Evolutionary conservation across 2,888 invertebrate species (phyloP), one percentile per base, ranked within the genome.

Genomic region (Punctoribates punctum): DNA sequence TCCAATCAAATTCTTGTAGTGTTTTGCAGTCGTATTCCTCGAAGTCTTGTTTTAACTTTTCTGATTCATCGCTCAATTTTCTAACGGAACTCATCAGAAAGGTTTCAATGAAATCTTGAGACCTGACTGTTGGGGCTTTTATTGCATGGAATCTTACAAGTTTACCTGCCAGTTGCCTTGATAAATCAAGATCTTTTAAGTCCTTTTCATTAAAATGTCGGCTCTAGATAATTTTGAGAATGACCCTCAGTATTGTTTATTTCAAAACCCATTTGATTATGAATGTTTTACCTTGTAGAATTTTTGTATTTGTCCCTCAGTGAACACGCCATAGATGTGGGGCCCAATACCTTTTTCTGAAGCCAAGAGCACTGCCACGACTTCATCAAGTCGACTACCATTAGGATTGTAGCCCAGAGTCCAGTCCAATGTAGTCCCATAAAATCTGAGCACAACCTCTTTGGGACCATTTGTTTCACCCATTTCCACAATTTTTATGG

Each of bases 261-360:
- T 48, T 11, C 11, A 48, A 17, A 17, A 3, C 11, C 11, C 6
- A 48, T 3, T 11, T 13, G 17, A 17, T 17, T 6, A 4, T 48
- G 17, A 48, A 17, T 15, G 4, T 17, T 4, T 17, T 15, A 73
- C 73, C 60, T 73, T 8, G n/a, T 73, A 57, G 83, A 92, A 98
- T 83, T 98, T 93, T 84, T 98, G 97, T 77, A 99, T 91, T 77
- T 98, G 88, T 0, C 97, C 95, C 0, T 93, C 96, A 5, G 95
- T 94, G 84, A 97, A 98, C 38, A 98, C 92, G 0, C 98, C 97
- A 84, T 94, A 93, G 13, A 98, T 86, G 82, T 92, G 92, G 0
- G 97, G 97, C 0, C 97, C 97, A 70, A 97, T 87, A 75, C 29
- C 23, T 2, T 73, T 57, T 6, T 73, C 27, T 11, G 72, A 73